Percentiles rank a stretch among this genome's conserved stretches.
phyloP scores from a whole-genome alignment of 2,113 vertebrate species.

The Sander vitreus region DNA sequence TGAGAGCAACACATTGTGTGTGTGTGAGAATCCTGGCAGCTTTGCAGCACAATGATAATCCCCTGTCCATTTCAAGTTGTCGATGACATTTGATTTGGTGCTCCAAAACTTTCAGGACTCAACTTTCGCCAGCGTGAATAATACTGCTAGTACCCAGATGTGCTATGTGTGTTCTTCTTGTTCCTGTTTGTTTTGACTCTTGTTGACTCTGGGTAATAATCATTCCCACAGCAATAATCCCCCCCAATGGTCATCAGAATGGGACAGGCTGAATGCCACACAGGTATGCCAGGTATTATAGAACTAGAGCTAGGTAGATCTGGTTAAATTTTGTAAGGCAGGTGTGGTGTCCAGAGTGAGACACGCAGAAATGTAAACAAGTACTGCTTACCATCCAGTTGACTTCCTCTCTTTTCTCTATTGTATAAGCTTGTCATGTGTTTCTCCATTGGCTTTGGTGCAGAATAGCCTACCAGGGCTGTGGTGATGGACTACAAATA shows the following conservation, averaged over 20 bases:
- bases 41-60: conserved; percentile 76
- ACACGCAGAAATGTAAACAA: conserved; percentile 79
- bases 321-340: conserved; percentile 62
- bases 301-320: conserved; percentile 77
- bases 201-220: conserved; percentile 83
- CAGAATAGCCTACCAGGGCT: conserved; percentile 88
- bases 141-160: conserved; percentile 78
- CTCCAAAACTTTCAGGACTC: conserved; percentile 75
- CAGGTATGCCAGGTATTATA: conserved; percentile 76
- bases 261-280: conserved; percentile 67
- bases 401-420: conserved; percentile 90
- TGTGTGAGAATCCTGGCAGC: conserved; percentile 80
- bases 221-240: conserved; percentile 84
- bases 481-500: conserved; percentile 99
- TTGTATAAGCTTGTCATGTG: conserved; percentile 98
- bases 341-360: conserved; percentile 65
- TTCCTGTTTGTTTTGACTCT: conserved; percentile 78
- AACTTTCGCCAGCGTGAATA: conserved; percentile 68
- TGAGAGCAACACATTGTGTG: conserved; percentile 76
- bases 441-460: conserved; percentile 99
- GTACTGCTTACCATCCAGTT: conserved; percentile 85
- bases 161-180: conserved; percentile 79
- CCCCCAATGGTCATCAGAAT: conserved; percentile 74
- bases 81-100: conserved; percentile 56
- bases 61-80: conserved; percentile 58